phyloP scores from a whole-genome alignment of 2,797 vertebrate species.

The Molossus molossus region DNA sequence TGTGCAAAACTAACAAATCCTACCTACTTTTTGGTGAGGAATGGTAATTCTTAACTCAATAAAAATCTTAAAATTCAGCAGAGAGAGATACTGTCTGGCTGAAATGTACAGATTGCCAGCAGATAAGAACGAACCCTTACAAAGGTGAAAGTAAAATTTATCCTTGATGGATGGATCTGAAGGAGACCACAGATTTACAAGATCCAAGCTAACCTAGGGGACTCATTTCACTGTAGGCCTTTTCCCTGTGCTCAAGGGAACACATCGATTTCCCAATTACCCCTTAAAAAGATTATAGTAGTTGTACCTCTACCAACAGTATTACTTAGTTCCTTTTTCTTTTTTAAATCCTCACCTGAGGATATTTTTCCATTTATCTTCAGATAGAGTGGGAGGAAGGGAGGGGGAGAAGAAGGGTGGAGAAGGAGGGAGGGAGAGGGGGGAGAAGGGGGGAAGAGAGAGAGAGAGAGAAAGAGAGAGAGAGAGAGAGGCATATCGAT shows the following conservation, averaged over 20 bases:
- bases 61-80: slow-evolving; percentile 55
- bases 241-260: not conserved
- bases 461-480: no score
- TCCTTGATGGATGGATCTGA: not conserved
- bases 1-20: not conserved
- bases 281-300: not conserved
- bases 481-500: no score
- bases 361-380: no score
- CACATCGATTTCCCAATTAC: not conserved
- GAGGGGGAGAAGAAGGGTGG: no score
- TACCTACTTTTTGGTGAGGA: not conserved
- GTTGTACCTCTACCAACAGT: not conserved
- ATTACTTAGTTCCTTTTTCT: not conserved
- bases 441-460: no score
- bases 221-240: not conserved
- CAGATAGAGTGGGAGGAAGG: no score
- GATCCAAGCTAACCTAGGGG: not conserved
- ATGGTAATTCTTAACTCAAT: slow-evolving; percentile 47
- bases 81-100: not conserved
- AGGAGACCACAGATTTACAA: not conserved
- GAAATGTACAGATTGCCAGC: not conserved
- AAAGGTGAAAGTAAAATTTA: slow-evolving; percentile 1
- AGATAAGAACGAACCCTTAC: slow-evolving; percentile 25
- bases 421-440: no score
- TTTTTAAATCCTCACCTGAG: no score